phyloP scores from a whole-genome alignment of 2,113 vertebrate species.

The Alethe castanea region DNA sequence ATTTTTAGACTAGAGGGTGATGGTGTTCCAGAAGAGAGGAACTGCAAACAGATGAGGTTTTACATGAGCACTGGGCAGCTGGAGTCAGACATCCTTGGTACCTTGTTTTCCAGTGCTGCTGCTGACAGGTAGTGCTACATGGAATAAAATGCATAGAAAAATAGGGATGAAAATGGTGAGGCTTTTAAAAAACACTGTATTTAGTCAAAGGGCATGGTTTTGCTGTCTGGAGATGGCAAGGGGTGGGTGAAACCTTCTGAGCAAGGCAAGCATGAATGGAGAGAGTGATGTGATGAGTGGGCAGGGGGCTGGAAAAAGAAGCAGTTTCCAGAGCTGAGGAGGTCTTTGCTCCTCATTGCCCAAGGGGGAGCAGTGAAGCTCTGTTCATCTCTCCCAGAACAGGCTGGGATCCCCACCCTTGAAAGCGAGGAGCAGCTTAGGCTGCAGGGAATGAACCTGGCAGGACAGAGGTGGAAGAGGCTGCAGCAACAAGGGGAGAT shows the following conservation, averaged over 20 bases:
- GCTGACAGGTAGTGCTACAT: not conserved
- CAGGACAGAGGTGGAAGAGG: not conserved
- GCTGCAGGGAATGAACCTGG: not conserved
- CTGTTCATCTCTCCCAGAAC: fast-evolving
- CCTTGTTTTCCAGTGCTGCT: not conserved
- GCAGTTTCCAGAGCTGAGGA: not conserved
- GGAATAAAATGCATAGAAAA: not conserved
- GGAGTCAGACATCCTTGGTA: fast-evolving
- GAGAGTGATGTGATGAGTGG: not conserved
- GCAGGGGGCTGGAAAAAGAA: slow-evolving; percentile 3
- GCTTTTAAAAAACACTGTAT: not conserved
- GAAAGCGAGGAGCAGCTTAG: not conserved
- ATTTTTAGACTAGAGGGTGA: not conserved
- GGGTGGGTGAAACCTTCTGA: not conserved
- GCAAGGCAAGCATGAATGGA: not conserved
- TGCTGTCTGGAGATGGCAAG: not conserved
- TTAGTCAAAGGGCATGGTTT: slow-evolving; percentile 27
- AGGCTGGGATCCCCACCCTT: not conserved
- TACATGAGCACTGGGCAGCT: not conserved
- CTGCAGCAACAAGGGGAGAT: not conserved
- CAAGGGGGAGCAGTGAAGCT: not conserved
- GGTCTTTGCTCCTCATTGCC: not conserved
- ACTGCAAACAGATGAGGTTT: not conserved
- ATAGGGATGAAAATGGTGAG: not conserved
- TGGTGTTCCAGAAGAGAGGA: not conserved